Percentiles rank a stretch among this genome's conserved stretches.
phyloP scores from a whole-genome alignment of 64 coral and sea anemone species.

The Stylophora pistillata region DNA sequence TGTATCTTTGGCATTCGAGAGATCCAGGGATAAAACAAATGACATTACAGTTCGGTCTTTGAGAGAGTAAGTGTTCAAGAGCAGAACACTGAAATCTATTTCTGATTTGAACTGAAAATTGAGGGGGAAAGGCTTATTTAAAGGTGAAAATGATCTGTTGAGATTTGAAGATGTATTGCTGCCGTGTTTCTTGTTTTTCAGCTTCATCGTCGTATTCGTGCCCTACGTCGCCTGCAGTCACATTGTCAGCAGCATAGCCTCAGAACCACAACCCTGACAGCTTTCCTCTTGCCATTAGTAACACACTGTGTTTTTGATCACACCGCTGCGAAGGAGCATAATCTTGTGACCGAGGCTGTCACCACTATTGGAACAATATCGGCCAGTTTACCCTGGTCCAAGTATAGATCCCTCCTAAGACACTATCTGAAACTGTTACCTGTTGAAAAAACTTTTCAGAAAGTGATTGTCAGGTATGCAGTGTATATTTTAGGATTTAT shows the following conservation, averaged over 20 bases:
- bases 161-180: too few species aligned
- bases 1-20: too few species aligned
- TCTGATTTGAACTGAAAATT: too few species aligned
- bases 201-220: constrained; percentile 94
- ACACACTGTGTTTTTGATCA: constrained; percentile 86
- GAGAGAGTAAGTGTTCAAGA: too few species aligned
- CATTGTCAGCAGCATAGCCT: constrained; percentile 65
- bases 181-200: neutral
- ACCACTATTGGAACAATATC: constrained; percentile 81
- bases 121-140: too few species aligned
- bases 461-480: constrained; percentile 81
- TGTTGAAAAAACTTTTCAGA: constrained; percentile 67
- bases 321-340: constrained; percentile 76
- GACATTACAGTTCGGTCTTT: too few species aligned
- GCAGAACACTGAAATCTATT: too few species aligned
- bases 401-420: constrained; percentile 76
- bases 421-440: constrained; percentile 76
- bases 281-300: constrained; percentile 85
- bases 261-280: constrained; percentile 55
- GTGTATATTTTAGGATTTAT: neutral
- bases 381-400: constrained; percentile 71
- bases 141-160: too few species aligned
- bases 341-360: constrained; percentile 81
- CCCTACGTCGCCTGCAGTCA: constrained; percentile 68
- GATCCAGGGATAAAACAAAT: too few species aligned